phyloP scores from a whole-genome alignment of 2,888 invertebrate species.

The Eristalis intricaria region DNA sequence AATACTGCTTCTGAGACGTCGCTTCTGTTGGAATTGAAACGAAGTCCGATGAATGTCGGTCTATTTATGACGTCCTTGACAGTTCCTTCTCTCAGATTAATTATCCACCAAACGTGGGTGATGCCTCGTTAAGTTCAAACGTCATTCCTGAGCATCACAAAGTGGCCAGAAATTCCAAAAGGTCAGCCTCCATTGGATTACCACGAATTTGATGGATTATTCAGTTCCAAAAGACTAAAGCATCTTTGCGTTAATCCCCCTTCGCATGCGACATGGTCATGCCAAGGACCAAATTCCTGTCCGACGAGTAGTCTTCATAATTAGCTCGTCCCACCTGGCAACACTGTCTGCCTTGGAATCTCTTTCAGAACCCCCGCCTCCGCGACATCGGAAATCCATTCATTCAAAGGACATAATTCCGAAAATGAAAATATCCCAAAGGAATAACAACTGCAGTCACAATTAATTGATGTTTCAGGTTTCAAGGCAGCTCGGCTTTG shows the following conservation, averaged over 20 bases:
- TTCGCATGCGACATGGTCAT: neutral
- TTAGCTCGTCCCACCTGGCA: neutral
- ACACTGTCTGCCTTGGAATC: neutral
- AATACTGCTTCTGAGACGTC: too few relatives aligned
- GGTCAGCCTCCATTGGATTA: neutral
- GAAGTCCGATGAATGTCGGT: too few relatives aligned
- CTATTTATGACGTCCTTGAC: too few relatives aligned
- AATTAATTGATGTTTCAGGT: conserved; percentile 31
- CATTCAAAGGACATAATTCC: neutral
- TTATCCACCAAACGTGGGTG: neutral
- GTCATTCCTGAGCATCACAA: neutral
- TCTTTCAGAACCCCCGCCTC: neutral
- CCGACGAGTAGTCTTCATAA: neutral
- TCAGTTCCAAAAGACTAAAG: neutral
- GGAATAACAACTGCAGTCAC: neutral
- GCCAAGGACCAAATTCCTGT: neutral
- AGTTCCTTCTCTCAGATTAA: too few relatives aligned
- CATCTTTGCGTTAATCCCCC: neutral
- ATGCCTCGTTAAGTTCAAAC: neutral
- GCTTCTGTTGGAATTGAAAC: too few relatives aligned
- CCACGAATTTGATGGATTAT: neutral
- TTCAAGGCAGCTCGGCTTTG: conserved; percentile 1
- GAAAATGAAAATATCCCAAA: neutral
- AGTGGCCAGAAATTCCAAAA: neutral
- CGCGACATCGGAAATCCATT: neutral